These are phyloP conservation scores for Sebastes vulpes DNA, from an alignment of 2,797 vertebrate species.

Conservation along the genomic window DNA sequence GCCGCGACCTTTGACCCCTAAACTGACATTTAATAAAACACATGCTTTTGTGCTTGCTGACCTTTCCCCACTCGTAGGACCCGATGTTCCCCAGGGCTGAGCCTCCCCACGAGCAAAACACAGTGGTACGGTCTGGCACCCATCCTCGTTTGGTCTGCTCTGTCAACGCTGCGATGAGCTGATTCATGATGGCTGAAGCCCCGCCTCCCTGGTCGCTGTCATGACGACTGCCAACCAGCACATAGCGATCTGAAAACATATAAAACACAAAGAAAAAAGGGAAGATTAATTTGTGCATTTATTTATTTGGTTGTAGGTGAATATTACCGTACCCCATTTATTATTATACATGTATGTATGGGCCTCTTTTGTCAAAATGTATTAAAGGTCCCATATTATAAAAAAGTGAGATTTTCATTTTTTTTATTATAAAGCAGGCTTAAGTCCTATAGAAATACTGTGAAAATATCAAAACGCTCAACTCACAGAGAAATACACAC, in stretches of 20 bases:
- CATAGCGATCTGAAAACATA: slow-evolving; percentile 88
- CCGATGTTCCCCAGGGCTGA: slow-evolving; percentile 90
- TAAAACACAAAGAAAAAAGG: background rate
- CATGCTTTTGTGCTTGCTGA: slow-evolving; percentile 72
- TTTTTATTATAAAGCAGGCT: too few species aligned
- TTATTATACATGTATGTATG: too few species aligned
- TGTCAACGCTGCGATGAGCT: slow-evolving; percentile 89
- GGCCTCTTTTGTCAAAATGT: too few species aligned
- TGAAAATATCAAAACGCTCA: too few species aligned
- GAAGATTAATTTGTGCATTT: background rate
- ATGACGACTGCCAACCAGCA: slow-evolving; percentile 91
- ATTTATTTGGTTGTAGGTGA: background rate
- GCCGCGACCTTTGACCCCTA: background rate
- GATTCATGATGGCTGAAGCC: slow-evolving; percentile 88
- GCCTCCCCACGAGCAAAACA: slow-evolving; percentile 95
- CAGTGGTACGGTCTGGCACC: slow-evolving; percentile 90
- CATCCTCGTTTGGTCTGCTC: slow-evolving; percentile 87
- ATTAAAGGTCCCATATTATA: too few species aligned
- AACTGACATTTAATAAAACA: slow-evolving; percentile 33
- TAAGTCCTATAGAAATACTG: too few species aligned
- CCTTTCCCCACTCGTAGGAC: slow-evolving; percentile 96
- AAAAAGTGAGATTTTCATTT: too few species aligned
- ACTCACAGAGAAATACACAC: too few species aligned
- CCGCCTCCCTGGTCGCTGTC: slow-evolving; percentile 78
- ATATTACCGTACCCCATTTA: background rate